phyloP scores from a whole-genome alignment of 2,797 vertebrate species.

The Gymnopithys bicolor region DNA sequence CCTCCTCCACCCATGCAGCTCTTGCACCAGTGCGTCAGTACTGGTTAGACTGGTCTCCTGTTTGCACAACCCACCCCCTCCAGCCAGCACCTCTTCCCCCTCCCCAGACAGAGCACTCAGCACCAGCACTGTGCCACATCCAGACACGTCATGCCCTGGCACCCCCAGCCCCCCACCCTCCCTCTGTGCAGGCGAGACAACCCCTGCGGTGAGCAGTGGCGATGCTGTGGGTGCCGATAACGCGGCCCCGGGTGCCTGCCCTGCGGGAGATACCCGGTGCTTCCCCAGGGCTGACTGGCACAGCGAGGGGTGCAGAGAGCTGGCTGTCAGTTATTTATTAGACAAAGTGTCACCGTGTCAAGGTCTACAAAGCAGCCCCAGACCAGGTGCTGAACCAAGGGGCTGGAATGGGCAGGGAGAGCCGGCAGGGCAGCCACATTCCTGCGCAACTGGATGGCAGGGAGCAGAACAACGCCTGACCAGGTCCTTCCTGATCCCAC shows the following conservation, averaged over 20 bases:
- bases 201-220: fast-evolving
- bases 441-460: neutral
- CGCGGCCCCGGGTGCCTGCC: neutral
- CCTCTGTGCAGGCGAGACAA: neutral
- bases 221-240: constrained; percentile 21
- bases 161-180: neutral
- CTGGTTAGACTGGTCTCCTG: neutral
- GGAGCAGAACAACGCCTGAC: neutral
- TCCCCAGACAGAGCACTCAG: neutral
- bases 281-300: neutral
- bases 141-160: neutral
- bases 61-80: neutral
- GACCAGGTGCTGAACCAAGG: neutral
- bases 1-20: neutral
- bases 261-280: neutral
- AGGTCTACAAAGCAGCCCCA: neutral
- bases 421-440: neutral
- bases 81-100: neutral
- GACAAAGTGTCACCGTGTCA: fast-evolving
- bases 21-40: fast-evolving
- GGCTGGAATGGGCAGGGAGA: neutral
- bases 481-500: fast-evolving
- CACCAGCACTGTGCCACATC: neutral
- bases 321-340: neutral
- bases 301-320: neutral